These are phyloP conservation scores for Pachyramphus minor DNA, from an alignment of 2,113 vertebrate genomes.

Conservation along the genomic window DNA sequence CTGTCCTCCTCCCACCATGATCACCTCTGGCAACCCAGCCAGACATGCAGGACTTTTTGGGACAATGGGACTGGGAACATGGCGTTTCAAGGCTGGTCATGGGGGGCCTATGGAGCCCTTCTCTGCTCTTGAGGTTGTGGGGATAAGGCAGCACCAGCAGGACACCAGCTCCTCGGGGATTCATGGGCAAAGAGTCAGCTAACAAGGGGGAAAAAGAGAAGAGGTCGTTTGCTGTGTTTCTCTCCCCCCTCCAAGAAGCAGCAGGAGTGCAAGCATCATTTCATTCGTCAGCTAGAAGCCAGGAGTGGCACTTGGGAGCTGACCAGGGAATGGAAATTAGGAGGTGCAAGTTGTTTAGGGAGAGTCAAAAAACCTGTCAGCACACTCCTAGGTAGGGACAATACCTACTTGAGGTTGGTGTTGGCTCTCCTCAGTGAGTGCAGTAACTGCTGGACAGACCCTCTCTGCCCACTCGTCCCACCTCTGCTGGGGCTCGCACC, in stretches of 20 bases:
- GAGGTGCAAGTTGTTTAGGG: neutral
- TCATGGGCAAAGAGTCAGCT: neutral
- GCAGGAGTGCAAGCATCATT: fast-evolving
- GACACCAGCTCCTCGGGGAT: neutral
- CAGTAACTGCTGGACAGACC: neutral
- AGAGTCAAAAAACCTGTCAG: neutral
- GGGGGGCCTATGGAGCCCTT: fast-evolving
- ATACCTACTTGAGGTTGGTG: neutral
- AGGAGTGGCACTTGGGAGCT: neutral
- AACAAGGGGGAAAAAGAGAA: neutral
- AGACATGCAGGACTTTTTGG: neutral
- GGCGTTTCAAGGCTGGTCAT: fast-evolving
- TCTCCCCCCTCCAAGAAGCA: neutral
- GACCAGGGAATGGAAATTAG: fast-evolving
- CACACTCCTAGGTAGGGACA: neutral
- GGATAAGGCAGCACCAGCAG: neutral
- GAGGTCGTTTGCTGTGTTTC: neutral
- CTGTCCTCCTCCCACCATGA: fast-evolving
- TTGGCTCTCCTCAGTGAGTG: neutral
- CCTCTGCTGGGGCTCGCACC: neutral
- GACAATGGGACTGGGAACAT: fast-evolving
- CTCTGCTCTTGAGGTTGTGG: neutral
- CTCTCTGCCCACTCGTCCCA: fast-evolving
- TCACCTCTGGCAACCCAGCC: neutral
- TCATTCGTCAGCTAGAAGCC: neutral